A percentile compares a stretch with the other conserved stretches of the same genome.
Conservation (phyloP, 2,888 invertebrate species). For the Halictus ligatus region DNA sequence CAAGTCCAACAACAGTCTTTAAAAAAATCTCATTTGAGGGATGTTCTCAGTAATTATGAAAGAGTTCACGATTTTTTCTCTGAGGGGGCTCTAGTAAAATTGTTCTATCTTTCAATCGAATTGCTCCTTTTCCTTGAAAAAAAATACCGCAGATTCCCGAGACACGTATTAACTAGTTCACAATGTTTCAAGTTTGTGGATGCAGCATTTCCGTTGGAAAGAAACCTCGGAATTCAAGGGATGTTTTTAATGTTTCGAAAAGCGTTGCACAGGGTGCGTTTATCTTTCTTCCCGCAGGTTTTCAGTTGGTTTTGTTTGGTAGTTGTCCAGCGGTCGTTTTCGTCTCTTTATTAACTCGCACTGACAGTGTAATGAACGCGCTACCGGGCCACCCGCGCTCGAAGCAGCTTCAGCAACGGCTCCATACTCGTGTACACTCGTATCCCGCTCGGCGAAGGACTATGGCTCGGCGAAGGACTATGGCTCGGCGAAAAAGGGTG, state of each 20-base stretch:
- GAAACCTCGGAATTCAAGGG: neutral
- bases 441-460: conserved; percentile 35
- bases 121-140: neutral
- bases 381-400: conserved; percentile 76
- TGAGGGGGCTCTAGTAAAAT: neutral
- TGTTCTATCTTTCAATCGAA: neutral
- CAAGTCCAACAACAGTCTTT: neutral
- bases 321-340: conserved; percentile 2
- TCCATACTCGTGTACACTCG: neutral
- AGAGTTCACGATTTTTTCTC: neutral
- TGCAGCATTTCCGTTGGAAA: neutral
- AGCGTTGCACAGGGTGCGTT: neutral
- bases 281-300: neutral
- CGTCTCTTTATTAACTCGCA: conserved; percentile 56
- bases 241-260: neutral
- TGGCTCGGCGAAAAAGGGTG: conserved; percentile 32
- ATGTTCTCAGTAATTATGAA: neutral
- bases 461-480: conserved; percentile 29
- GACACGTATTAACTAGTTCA: neutral
- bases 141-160: neutral
- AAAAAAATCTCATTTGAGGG: neutral
- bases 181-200: neutral
- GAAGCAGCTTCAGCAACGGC: conserved; percentile 12
- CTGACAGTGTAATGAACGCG: conserved; percentile 79
- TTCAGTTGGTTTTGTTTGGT: neutral